These are phyloP conservation scores for Amblyteles armatorius DNA, from an alignment of 2,888 invertebrate genomes.

Conservation along the genomic window DNA sequence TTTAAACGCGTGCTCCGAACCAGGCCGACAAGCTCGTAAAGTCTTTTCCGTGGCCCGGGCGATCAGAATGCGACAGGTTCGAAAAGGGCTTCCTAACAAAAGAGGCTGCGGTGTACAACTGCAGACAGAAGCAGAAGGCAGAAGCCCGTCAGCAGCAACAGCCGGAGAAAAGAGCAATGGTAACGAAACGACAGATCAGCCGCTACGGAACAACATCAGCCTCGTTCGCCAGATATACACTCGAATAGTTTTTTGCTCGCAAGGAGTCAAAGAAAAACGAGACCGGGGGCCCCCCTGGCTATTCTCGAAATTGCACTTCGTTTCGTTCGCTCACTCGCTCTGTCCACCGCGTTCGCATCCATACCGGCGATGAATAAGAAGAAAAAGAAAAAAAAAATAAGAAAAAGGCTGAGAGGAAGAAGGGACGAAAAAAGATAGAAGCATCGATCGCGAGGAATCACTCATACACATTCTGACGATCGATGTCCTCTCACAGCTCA, in stretches of 20 bases:
- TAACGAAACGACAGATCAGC: constrained; percentile 38
- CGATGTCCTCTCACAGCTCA: constrained; percentile 14
- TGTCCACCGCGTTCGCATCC: background rate
- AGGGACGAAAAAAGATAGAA: background rate
- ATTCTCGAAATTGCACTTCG: constrained; percentile 42
- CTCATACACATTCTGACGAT: constrained; percentile 30
- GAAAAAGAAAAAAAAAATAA: background rate
- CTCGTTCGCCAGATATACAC: constrained; percentile 14
- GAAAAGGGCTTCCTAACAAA: constrained; percentile 7
- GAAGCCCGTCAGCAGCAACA: background rate
- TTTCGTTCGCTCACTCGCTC: background rate
- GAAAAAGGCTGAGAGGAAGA: background rate
- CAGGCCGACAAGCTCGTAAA: constrained; percentile 32
- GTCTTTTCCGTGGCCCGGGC: constrained; percentile 29
- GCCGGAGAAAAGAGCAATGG: constrained; percentile 1
- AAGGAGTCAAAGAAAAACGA: constrained; percentile 1
- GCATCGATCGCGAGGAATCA: constrained; percentile 35
- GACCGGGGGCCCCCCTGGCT: background rate
- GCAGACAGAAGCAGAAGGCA: background rate
- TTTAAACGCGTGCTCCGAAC: background rate
- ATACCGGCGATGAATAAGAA: background rate
- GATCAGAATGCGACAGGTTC: constrained; percentile 54
- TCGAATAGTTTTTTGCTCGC: constrained; percentile 31
- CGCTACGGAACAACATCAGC: constrained; percentile 25
- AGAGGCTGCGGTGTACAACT: constrained; percentile 5